phyloP scores from a whole-genome alignment of 2,797 vertebrate genomes.

The Myiotriccus ornatus region DNA sequence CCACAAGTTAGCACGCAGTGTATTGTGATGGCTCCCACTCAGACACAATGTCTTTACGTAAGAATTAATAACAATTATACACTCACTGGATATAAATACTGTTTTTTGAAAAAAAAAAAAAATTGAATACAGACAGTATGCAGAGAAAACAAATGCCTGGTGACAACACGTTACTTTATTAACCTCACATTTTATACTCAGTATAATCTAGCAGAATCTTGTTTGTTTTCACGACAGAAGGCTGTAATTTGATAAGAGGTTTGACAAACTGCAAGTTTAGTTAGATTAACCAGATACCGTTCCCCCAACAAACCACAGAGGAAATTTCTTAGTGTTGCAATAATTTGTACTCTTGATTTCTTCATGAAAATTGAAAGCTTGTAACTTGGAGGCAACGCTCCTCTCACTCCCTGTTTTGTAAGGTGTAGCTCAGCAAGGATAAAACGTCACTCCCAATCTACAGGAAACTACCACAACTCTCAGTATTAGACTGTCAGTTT shows the following conservation, averaged over 20 bases:
- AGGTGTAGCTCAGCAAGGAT: background rate
- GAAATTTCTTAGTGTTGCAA: background rate
- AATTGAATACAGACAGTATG: background rate
- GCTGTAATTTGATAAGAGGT: conserved; percentile 33
- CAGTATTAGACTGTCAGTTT: conserved; percentile 17
- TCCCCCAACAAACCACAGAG: conserved; percentile 47
- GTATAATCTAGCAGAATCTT: conserved; percentile 38
- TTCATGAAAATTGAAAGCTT: conserved; percentile 37
- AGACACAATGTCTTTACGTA: background rate
- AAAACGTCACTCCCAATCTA: background rate
- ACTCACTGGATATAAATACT: conserved; percentile 3
- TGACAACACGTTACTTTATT: conserved; percentile 23
- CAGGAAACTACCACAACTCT: background rate
- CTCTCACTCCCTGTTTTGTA: background rate
- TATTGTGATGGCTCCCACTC: conserved; percentile 12
- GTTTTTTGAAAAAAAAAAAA: background rate
- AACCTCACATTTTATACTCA: conserved; percentile 38
- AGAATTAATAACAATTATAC: conserved; percentile 47
- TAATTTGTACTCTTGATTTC: conserved; percentile 8
- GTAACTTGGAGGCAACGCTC: conserved; percentile 2
- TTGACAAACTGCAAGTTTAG: conserved; percentile 29
- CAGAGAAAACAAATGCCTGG: conserved; percentile 50
- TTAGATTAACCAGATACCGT: conserved; percentile 28
- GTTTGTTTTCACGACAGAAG: conserved; percentile 39
- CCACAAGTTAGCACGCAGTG: background rate